phyloP scores from a whole-genome alignment of 2,888 invertebrate genomes.

The Ormyrus thymus region DNA sequence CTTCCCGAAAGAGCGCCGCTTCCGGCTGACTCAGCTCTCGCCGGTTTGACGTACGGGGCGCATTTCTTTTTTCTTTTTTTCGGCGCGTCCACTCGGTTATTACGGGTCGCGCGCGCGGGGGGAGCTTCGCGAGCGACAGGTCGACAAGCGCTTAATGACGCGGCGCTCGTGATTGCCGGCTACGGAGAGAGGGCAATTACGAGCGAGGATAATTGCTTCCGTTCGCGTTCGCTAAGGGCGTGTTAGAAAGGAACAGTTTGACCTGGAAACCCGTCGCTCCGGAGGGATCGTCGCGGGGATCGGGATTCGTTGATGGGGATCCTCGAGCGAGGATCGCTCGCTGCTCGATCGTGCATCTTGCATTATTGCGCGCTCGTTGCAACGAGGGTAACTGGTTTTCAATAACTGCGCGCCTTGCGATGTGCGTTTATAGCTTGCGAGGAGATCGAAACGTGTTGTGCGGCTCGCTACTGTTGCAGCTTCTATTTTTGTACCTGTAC shows the following conservation, averaged over 20 bases:
- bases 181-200: constrained; percentile 1
- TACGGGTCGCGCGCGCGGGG: too few species aligned
- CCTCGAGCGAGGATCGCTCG: background rate
- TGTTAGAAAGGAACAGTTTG: constrained; percentile 4
- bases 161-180: constrained; percentile 8
- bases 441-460: too few species aligned
- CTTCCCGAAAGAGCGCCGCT: too few species aligned
- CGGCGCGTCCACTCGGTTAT: too few species aligned
- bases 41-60: too few species aligned
- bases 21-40: too few species aligned
- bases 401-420: background rate
- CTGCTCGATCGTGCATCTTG: background rate
- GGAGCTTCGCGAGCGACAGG: background rate
- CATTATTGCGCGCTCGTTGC: background rate
- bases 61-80: too few species aligned
- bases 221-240: constrained; percentile 7
- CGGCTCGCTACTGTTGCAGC: too few species aligned
- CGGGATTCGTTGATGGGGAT: background rate
- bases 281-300: background rate
- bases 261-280: background rate
- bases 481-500: too few species aligned
- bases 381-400: background rate
- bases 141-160: too few species aligned
- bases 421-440: background rate
- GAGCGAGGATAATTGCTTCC: constrained; percentile 11